phyloP scores from a whole-genome alignment of 2,888 invertebrate species.

The Chelonus formosanus region DNA sequence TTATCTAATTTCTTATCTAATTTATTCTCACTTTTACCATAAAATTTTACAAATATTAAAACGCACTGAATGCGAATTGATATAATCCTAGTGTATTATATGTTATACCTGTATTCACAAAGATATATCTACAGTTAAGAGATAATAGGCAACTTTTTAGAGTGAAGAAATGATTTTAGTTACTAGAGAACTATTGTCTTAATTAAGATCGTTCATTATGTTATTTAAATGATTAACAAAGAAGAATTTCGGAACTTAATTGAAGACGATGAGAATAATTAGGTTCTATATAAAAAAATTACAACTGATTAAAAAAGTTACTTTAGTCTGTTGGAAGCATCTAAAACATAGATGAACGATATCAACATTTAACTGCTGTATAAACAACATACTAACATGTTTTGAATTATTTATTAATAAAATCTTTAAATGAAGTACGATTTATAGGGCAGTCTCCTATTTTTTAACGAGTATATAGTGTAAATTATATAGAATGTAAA shows the following conservation, averaged over 20 bases:
- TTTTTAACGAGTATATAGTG: conserved; percentile 14
- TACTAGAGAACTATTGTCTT: conserved; percentile 19
- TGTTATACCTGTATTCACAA: conserved; percentile 41
- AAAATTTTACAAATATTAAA: conserved; percentile 25
- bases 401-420: no score
- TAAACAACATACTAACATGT: no score
- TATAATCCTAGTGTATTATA: conserved; percentile 16
- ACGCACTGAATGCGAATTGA: not conserved
- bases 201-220: not conserved
- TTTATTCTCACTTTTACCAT: conserved; percentile 35
- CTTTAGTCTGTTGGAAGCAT: no score
- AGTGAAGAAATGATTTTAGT: conserved; percentile 1
- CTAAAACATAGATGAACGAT: no score
- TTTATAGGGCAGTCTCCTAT: not conserved
- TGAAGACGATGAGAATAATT: no score
- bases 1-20: conserved; percentile 40
- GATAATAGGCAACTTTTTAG: conserved; percentile 4
- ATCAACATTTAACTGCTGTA: no score
- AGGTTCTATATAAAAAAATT: no score
- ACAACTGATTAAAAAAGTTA: no score
- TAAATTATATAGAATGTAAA: conserved; percentile 48
- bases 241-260: not conserved
- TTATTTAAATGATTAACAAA: conserved; percentile 3
- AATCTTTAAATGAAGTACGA: not conserved
- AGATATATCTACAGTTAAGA: conserved; percentile 40